Conservation (phyloP, 2,797 vertebrate species). For the Xenops minutus region DNA sequence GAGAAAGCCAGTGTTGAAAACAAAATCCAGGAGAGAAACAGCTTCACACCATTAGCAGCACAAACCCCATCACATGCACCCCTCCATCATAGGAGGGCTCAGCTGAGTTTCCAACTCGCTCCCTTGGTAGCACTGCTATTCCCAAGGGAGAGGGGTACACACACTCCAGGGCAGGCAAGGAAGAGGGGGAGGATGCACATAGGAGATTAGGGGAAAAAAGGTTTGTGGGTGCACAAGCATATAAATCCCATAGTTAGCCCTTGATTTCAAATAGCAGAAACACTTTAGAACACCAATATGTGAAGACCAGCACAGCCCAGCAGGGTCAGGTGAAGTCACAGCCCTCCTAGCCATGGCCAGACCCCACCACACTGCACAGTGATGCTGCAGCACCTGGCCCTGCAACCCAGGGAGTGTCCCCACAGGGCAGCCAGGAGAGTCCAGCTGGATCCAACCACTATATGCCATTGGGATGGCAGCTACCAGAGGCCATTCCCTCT, state of each 20-base stretch:
- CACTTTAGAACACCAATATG: fast-evolving
- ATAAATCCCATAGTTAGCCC: background rate
- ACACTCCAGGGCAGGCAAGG: background rate
- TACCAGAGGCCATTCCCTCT: background rate
- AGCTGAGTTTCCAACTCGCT: background rate
- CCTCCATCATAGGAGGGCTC: background rate
- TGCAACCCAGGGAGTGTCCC: background rate
- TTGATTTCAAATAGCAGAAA: background rate
- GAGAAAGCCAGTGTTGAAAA: background rate
- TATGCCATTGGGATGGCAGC: background rate
- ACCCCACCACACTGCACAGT: background rate
- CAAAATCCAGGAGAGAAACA: background rate
- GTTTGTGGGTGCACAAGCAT: background rate
- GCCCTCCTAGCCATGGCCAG: background rate
- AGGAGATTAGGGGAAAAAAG: fast-evolving
- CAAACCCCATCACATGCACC: background rate
- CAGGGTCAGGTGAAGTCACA: background rate
- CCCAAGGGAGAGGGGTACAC: background rate
- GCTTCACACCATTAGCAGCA: background rate
- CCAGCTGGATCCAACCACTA: background rate
- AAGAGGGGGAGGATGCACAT: fast-evolving
- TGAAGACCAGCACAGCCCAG: background rate
- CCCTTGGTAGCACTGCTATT: background rate
- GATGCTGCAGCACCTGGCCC: background rate
- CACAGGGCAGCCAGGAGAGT: background rate